Evolutionary conservation across 2,797 vertebrate genomes (phyloP).

Genomic region (Botia kubotai): DNA sequence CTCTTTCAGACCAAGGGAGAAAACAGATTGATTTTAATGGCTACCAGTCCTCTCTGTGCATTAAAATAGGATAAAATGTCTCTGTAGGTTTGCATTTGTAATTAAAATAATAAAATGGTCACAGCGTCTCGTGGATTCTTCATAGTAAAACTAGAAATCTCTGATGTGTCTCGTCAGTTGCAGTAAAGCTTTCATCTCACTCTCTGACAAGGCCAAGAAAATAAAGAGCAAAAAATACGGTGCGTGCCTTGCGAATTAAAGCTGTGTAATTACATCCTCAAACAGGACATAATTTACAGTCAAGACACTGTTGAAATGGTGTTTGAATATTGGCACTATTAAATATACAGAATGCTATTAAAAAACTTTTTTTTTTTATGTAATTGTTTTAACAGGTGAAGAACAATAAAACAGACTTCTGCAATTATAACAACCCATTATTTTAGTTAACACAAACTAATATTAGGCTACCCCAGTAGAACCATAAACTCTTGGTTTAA

Average conservation of each 20-base stretch:
- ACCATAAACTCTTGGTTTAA: too few species aligned
- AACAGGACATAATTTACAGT: constrained; percentile 37
- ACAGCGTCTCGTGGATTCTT: constrained; percentile 45
- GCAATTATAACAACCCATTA: background rate
- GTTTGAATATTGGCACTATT: background rate
- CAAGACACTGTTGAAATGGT: constrained; percentile 7
- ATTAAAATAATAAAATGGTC: constrained; percentile 48
- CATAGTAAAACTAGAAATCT: constrained; percentile 54
- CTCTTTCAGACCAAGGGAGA: constrained; percentile 34
- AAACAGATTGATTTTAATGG: constrained; percentile 45
- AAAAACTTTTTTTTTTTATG: background rate
- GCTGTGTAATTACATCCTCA: constrained; percentile 53
- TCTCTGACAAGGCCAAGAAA: constrained; percentile 47
- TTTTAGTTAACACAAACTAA: too few species aligned
- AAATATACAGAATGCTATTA: background rate
- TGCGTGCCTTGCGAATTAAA: constrained; percentile 43
- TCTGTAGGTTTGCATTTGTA: constrained; percentile 46
- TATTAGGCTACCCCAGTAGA: too few species aligned
- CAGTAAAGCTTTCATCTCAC: constrained; percentile 58
- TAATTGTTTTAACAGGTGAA: background rate
- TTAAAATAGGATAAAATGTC: constrained; percentile 32
- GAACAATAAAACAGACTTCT: background rate
- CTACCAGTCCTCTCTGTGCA: constrained; percentile 37
- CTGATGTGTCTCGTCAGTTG: constrained; percentile 46
- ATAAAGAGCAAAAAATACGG: constrained; percentile 28